Base-by-base conservation (phyloP, 2,113 vertebrate genomes). In the Plecturocebus donacophilus region DNA sequence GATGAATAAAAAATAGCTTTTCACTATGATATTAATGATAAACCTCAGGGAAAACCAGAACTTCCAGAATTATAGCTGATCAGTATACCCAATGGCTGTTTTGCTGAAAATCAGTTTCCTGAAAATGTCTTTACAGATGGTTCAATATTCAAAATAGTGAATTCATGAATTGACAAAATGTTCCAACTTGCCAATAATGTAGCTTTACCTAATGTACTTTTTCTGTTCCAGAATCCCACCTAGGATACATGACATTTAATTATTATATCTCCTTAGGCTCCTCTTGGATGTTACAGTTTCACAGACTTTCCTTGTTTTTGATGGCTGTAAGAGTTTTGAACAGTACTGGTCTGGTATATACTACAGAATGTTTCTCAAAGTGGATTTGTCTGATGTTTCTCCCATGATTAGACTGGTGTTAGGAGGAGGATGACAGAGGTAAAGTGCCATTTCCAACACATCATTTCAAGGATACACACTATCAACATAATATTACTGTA, bases 1-100 rank as follows among this genome's bases (percentile, higher is more conserved):
- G 42, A 73, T 71, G 82, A 86, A 75, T 40, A 94, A 89, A 19
- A 90, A 96, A 89, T 77, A 30, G 9, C 17, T 71, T 93, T 71
- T 52, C 3, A 90, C 23, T n/a, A 54, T 79, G 66, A 16, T 93
- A 75, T 45, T 21, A 54, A 21, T 75, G 80, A 47, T 80, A 27
- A 85, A 81, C 79, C 45, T 45, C n/a, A 82, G 32, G 49, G 11
- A 1, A 87, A 92, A 87, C 20, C 52, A 92, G 66, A 92, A 13
- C n/a, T 45, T 38, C 8, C 12, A 92, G 75, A 90, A 87, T 87
- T 90, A 82, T 54, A 52, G 61, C n/a, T 83, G 30, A 94, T 90
- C 35, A 92, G 40, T 76, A 71, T 35, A 86, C 1, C 10, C 45
- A 87, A 19, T 79, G 21, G 8, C 19, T 66, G 2, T 90, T 83